Evolutionary conservation across 2,113 vertebrate species (phyloP).

Genomic region (Ginglymostoma cirratum): DNA sequence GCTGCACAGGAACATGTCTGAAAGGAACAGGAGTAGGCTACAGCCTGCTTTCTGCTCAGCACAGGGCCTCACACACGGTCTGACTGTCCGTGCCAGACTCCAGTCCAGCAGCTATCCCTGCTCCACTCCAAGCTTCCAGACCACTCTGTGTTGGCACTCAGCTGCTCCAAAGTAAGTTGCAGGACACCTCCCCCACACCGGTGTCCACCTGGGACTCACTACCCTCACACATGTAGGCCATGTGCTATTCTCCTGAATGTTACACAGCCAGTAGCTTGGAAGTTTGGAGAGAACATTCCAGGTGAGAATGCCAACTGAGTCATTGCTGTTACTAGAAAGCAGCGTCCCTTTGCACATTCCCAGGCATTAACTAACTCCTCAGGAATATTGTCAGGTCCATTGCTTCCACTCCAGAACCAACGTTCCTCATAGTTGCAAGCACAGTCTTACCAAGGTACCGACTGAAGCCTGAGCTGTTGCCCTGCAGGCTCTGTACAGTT

Average conservation of each 20-base stretch:
- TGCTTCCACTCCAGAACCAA: background rate
- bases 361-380: background rate
- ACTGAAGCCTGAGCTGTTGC: background rate
- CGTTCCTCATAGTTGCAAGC: background rate
- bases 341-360: background rate
- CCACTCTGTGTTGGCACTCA: too few species aligned
- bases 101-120: too few species aligned
- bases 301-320: background rate
- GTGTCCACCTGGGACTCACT: too few species aligned
- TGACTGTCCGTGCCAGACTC: too few species aligned
- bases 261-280: background rate
- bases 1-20: background rate
- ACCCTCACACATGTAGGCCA: too few species aligned
- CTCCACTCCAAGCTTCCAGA: too few species aligned
- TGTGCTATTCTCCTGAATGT: background rate
- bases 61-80: too few species aligned
- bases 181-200: too few species aligned
- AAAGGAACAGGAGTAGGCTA: background rate
- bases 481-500: background rate
- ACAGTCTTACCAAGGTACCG: background rate
- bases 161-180: too few species aligned
- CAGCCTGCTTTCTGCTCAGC: background rate
- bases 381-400: background rate
- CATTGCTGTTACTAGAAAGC: background rate
- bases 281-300: background rate